Base-by-base conservation (phyloP, 2,888 invertebrate genomes). In the Lymantria dispar region DNA sequence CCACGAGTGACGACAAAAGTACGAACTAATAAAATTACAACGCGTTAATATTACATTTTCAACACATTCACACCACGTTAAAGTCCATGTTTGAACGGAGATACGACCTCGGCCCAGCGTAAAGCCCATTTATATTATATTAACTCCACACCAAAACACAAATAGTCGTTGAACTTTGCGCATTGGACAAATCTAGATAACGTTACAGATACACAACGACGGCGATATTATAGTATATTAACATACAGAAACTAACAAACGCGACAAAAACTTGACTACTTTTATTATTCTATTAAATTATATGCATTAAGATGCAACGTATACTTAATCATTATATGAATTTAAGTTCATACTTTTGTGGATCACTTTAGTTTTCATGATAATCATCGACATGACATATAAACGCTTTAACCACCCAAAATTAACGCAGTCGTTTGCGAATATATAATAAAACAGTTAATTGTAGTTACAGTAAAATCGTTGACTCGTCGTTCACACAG, bases 341-440 rank as follows among this genome's bases (percentile, higher is more conserved):
- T 14, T 45, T 47, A 42, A 52, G 48, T 62, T 45, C 45, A 47
- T 54, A 61, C 60, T 55, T 56, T 45, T 36, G 55, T 54, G 47
- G 57, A 52, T 43, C 56, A 31, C 13, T 45, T 45, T 45, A 47
- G 58, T 60, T 45, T 55, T 51, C 62, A 45, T 57, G 60, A 62
- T 60, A 51, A 57, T 15, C 60, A 52, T 54, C 60, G 52, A 54
- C 62, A 62, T 57, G 50, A 57, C 52, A 50, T 43, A 60, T 54
- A 59, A 62, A 63, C 50, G 63, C 60, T 59, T 47, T 52, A 48
- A 57, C 57, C 53, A 54, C 60, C 52, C 57, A 57, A 62, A 64
- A 62, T 60, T 64, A 60, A 45, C 59, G 59, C 60, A 40, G 7
- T 38, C n/a, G 15, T 44, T 15, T 47, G 50, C 51, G 56, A 49